Conservation (phyloP, 2,888 invertebrate species). For the Idaea straminata region DNA sequence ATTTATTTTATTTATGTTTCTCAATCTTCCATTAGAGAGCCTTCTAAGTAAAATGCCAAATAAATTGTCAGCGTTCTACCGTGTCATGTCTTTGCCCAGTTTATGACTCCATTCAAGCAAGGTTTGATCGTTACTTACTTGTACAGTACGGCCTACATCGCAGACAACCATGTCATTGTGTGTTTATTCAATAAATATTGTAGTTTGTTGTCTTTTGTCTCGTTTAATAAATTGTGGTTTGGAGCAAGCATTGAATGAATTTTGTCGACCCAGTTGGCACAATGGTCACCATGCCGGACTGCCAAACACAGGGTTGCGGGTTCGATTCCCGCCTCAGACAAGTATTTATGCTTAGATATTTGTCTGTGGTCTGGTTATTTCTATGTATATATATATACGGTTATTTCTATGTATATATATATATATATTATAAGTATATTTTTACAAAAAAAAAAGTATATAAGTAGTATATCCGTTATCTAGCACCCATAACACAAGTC, state of each 20-base stretch:
- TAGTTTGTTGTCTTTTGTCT: neutral
- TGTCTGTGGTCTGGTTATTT: no score
- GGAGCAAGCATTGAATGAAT: conserved; percentile 19
- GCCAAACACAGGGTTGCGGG: no score
- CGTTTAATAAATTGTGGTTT: conserved; percentile 34
- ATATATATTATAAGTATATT: no score
- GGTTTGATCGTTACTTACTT: conserved; percentile 59
- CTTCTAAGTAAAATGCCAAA: conserved; percentile 59
- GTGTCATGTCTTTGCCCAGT: conserved; percentile 42
- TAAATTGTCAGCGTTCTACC: conserved; percentile 54
- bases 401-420: no score
- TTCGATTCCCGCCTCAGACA: no score
- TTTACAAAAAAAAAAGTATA: no score
- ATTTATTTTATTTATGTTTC: neutral
- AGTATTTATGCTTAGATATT: no score
- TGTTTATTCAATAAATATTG: neutral
- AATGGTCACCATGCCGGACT: no score
- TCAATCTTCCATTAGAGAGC: conserved; percentile 29
- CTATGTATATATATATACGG: no score
- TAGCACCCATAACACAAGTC: no score
- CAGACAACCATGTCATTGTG: conserved; percentile 2
- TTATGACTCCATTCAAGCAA: conserved; percentile 71
- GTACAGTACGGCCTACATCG: conserved; percentile 16
- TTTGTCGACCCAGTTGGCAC: no score
- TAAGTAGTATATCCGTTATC: no score